A percentile compares a stretch with the other conserved stretches of the same genome.
Conservation (phyloP, 2,113 vertebrate species). For the Otocyon megalotis region DNA sequence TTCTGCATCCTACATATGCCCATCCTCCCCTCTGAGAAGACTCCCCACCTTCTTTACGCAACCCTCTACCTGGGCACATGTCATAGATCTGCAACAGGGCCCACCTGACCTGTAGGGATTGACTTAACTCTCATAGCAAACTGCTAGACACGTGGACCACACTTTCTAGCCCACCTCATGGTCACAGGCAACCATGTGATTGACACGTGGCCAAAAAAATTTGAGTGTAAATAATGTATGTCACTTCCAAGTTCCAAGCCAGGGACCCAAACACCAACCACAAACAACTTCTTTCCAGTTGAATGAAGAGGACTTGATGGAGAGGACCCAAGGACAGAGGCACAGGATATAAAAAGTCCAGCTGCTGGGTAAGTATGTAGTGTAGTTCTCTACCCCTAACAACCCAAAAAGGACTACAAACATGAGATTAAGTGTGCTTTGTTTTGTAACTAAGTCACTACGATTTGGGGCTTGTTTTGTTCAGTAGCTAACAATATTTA, state of each 20-base stretch:
- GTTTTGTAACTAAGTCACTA: background rate
- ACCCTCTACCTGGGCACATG: background rate
- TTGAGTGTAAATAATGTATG: accelerated
- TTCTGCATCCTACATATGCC: background rate
- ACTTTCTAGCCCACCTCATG: background rate
- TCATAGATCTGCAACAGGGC: background rate
- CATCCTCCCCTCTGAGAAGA: background rate
- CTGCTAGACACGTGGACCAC: background rate
- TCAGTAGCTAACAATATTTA: background rate
- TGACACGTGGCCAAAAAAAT: background rate
- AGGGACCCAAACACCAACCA: background rate
- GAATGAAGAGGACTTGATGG: background rate
- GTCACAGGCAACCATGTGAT: background rate
- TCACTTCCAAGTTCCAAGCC: background rate
- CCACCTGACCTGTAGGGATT: accelerated
- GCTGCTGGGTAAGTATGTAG: background rate
- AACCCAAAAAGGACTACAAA: background rate
- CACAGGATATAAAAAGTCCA: background rate
- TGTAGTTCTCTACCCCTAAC: background rate
- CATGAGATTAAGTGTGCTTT: background rate
- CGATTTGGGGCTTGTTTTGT: background rate
- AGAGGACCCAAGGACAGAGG: background rate
- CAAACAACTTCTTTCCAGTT: background rate
- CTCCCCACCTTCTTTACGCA: background rate
- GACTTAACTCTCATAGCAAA: too few species aligned